Evolutionary conservation across 1,140 invertebrate species (phyloP), one percentile per base, ranked within the genome.

Genomic region (Drosophila biarmipes): DNA sequence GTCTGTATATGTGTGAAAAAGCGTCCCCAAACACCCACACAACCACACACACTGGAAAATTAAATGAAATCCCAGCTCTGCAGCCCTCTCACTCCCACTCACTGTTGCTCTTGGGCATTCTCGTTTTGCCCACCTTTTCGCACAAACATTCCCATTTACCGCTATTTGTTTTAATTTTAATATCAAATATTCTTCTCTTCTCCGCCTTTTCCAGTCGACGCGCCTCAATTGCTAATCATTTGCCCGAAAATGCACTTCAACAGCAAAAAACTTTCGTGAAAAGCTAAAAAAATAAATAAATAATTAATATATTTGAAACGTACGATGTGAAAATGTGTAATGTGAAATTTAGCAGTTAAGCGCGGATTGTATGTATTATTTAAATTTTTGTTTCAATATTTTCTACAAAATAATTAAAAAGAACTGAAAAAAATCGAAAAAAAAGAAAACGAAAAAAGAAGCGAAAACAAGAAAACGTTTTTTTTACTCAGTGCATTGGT

Each of bases 71-170:
- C 67, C 81, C 72, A 80, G 73, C 77, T 57, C 31, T 24, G 27
- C 55, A 58, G 64, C 45, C 34, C 59, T 48, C 57, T n/a, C 35
- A n/a, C 14, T 45, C 37, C 17, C 24, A 34, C 40, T 17, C 53
- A 46, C 81, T 85, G 80, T 85, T 85, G 80, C 80, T 85, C 81
- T 85, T 86, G 77, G 66, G 81, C 55, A 80, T 81, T 85, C n/a
- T 74, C 51, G 58, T 78, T 78, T 82, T 61, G 68, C 78, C 71
- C 76, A 85, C 64, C 77, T 59, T 61, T 59, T 61, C 80, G 81
- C 77, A 56, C 62, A 43, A 58, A 63, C 71, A 59, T 42, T 62
- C 75, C 63, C 24, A 24, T 64, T 76, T 75, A 80, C 78, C 45
- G 72, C 76, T 78, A 52, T 53, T 46, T 37, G 35, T 34, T 27